Conservation (phyloP, 2,888 invertebrate species). For the Agrilus mali region DNA sequence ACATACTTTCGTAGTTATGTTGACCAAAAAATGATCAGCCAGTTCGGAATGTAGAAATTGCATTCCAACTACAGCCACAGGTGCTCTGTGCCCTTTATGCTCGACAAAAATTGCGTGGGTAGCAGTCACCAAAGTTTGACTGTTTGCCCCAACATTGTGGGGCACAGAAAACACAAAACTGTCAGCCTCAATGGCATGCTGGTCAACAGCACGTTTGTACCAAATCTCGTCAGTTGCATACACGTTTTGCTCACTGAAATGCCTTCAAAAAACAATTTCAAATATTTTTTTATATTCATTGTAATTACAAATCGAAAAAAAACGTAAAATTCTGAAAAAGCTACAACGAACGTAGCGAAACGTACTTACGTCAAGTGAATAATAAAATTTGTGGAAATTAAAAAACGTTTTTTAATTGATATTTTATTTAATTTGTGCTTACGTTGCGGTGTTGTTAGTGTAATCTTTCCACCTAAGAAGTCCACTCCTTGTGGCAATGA, state of each 20-base stretch:
- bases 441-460: slow-evolving; percentile 20
- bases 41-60: slow-evolving; percentile 77
- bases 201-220: slow-evolving; percentile 86
- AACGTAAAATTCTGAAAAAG: no score
- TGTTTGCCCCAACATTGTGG: slow-evolving; percentile 48
- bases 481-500: slow-evolving; percentile 84
- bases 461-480: slow-evolving; percentile 80
- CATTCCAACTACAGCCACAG: slow-evolving; percentile 84
- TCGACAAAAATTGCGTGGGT: slow-evolving; percentile 84
- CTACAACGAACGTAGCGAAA: no score
- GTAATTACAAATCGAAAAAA: no score
- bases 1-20: slow-evolving; percentile 75
- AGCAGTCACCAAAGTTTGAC: slow-evolving; percentile 65
- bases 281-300: no score
- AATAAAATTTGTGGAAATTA: no score
- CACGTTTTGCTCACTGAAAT: slow-evolving; percentile 68
- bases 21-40: slow-evolving; percentile 65
- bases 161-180: slow-evolving; percentile 87
- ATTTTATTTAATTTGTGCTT: neutral
- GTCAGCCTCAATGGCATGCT: slow-evolving; percentile 72
- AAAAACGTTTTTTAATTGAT: no score
- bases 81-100: slow-evolving; percentile 68
- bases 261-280: slow-evolving; percentile 38
- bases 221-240: slow-evolving; percentile 79
- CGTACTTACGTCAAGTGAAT: no score